Base-by-base conservation (phyloP, 2,797 vertebrate species). In the Clarias laeviceps region DNA sequence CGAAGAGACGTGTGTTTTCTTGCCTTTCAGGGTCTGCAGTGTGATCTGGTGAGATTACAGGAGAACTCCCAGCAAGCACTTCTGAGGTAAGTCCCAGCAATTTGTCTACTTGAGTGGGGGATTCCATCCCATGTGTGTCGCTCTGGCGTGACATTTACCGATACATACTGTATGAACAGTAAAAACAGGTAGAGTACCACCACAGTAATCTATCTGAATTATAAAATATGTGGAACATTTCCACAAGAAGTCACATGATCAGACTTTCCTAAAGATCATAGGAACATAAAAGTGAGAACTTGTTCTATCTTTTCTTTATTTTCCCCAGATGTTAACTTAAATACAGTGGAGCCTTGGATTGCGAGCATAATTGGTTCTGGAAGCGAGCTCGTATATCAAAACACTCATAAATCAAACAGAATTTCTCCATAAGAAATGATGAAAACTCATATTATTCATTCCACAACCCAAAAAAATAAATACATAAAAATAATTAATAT, bases 1-100 rank as follows among this genome's bases (percentile, higher is more conserved):
- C 3, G 29, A 34, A 22, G 29, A 56, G 7, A 54, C 9, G 17
- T 4, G 27, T 68, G 56, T 62, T 34, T 29, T 24, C 66, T 68
- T 65, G 20, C 3, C 29, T 29, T 69, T 80, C 61, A 78, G 79
- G 37, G 72, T 24, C 82, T 72, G 12, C 80, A 82, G 80, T 77
- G 72, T 37, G 72, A 84, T 37, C 27, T 83, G 34, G 24, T 56
- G 59, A 82, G 66, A 37, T 82, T 82, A 82, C 80, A 82, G 54
- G 80, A 82, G 50, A 50, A 69, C 50, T 70, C 80, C 1, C 80
- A 70, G 6, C 29, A 17, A 70, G 18, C 80, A n/a, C 61, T 87
- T 85, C 22, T 89, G 80, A 7, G 80, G 80, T 82, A 37, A 59
- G 59, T n/a, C 29, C 57, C 18, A n/a, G 14, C 32, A n/a, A 37